Percentiles rank a stretch among this genome's conserved stretches.
Evolutionary conservation across 2,797 vertebrate genomes (phyloP).

Genomic region (Siniperca scherzeri): DNA sequence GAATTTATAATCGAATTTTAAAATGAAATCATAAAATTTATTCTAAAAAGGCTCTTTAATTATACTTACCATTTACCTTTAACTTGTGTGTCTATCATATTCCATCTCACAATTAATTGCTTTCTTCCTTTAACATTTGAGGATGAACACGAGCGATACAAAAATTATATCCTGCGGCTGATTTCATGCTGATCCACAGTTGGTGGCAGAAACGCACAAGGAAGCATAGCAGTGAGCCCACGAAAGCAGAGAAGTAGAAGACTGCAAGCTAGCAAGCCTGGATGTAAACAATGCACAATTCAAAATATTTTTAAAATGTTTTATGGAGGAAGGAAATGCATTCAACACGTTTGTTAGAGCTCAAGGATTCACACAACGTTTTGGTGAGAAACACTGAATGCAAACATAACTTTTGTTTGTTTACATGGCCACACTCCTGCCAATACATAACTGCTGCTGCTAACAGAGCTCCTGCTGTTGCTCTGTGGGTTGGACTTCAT

Average conservation of each 20-base stretch:
- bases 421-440: not conserved
- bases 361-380: too few species aligned
- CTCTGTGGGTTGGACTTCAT: not conserved
- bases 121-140: not conserved
- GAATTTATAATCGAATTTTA: not conserved
- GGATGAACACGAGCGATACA: not conserved
- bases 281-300: not conserved
- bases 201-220: not conserved
- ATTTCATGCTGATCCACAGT: not conserved
- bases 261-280: not conserved
- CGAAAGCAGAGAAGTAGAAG: not conserved
- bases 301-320: not conserved
- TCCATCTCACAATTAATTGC: not conserved
- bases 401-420: not conserved
- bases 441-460: not conserved
- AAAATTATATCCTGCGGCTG: not conserved
- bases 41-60: not conserved
- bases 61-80: not conserved
- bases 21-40: too few species aligned
- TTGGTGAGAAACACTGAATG: not conserved
- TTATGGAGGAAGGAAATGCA: not conserved
- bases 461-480: not conserved
- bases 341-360: not conserved
- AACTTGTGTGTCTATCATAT: not conserved
- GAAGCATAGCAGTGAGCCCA: too few species aligned